phyloP scores from a whole-genome alignment of 2,797 vertebrate genomes.

The Scolopax bukidnonensis region DNA sequence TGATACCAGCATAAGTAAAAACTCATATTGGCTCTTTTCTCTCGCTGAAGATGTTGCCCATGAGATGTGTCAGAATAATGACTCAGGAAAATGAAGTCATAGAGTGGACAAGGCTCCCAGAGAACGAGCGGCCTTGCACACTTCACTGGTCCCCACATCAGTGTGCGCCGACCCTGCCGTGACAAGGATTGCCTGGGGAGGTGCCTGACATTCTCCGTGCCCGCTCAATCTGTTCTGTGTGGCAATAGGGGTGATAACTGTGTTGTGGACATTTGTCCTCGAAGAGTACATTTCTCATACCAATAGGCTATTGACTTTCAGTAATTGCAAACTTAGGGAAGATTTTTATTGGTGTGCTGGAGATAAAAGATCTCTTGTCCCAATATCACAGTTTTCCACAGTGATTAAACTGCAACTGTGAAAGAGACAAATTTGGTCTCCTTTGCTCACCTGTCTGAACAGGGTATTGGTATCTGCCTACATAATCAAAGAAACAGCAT shows the following conservation, averaged over 20 bases:
- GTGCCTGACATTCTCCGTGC: conserved; percentile 27
- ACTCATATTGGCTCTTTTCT: conserved; percentile 54
- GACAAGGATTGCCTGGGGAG: conserved; percentile 53
- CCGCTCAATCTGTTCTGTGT: conserved; percentile 41
- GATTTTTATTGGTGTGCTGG: conserved; percentile 44
- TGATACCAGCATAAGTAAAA: conserved; percentile 41
- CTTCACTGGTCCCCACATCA: conserved; percentile 38
- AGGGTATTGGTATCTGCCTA: neutral
- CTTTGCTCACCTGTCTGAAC: neutral
- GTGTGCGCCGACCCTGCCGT: neutral
- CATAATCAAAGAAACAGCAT: neutral
- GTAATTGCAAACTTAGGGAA: conserved; percentile 62
- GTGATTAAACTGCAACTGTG: neutral
- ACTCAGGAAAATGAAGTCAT: conserved; percentile 60
- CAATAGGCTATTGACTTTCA: conserved; percentile 60
- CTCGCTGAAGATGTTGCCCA: conserved; percentile 64
- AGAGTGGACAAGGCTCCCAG: conserved; percentile 7
- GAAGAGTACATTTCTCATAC: conserved; percentile 51
- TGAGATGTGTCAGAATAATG: conserved; percentile 55
- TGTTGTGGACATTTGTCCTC: conserved; percentile 70
- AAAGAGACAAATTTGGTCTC: neutral
- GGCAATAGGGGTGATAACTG: conserved; percentile 57
- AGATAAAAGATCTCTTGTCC: conserved; percentile 43
- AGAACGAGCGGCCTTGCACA: conserved; percentile 51
- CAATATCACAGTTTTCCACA: neutral